Evolutionary conservation across 2,797 vertebrate species (phyloP), one percentile per base, ranked within the genome.

Genomic region (Mionectes olivaceus): DNA sequence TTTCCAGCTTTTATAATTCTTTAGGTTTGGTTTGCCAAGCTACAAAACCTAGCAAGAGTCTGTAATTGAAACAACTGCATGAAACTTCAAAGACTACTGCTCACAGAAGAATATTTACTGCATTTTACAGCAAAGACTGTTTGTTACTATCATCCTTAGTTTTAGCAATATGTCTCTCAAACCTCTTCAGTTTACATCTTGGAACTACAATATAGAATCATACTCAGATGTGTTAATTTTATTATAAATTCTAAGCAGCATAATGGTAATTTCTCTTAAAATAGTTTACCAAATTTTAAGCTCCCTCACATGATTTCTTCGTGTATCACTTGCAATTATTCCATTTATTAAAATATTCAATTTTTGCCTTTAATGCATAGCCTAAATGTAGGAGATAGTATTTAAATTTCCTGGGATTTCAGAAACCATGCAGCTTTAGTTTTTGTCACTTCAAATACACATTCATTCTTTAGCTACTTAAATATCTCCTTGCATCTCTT

Each of bases 401-500:
- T 83, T 95, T 28, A 73, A 61, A 6, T 94, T 93, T 86, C 60
- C 71, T 30, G 12, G 17, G n/a, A 95, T 81, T 96, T 97, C 84
- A 96, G 69, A 92, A 81, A 83, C 30, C 41, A 27, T 50, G 63
- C 15, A 84, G 50, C 32, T 95, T 87, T 90, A 94, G 59, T 19
- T 95, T 96, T 88, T 94, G 63, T 87, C 87, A 90, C 23, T 91
- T 87, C 68, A 94, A 93, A 92, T 52, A 67, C 46, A 92, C 33
- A 68, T 67, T 92, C 96, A 84, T 89, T 95, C 78, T 80, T 93
- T 76, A 94, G 43, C 77, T 83, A 77, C 71, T 93, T 94, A 96
- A n/a, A 30, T 86, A 87, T 96, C 61, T 75, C 60, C 59, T 56
- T 88, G 27, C 35, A 89, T 80, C 55, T 96, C 89, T 97, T 92